Conservation (phyloP, 1,140 invertebrate species). For the Zaprionus davidi region DNA sequence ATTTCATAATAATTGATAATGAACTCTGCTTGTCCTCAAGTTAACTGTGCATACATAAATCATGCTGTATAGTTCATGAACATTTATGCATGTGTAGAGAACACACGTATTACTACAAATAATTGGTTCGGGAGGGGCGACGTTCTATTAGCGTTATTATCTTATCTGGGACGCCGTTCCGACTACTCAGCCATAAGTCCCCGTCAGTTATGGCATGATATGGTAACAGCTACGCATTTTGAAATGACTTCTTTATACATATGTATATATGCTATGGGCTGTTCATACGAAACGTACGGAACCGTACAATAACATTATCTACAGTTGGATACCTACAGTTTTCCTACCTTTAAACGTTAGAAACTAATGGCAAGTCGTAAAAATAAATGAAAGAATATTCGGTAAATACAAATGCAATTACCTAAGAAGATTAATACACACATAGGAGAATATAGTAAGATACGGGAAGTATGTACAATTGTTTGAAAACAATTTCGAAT, state of each 20-base stretch:
- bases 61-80: neutral
- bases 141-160: conserved; percentile 20
- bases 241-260: conserved; percentile 11
- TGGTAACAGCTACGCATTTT: conserved; percentile 25
- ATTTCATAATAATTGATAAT: conserved; percentile 8
- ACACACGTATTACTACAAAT: conserved; percentile 13
- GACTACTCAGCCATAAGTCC: conserved; percentile 4
- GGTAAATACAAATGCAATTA: neutral
- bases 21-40: neutral
- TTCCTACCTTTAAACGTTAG: neutral
- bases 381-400: neutral
- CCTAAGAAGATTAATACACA: neutral
- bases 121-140: conserved; percentile 3
- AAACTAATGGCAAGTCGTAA: neutral
- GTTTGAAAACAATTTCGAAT: neutral
- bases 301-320: neutral
- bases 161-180: conserved; percentile 22
- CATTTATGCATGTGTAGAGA: neutral
- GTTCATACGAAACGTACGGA: neutral
- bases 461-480: neutral
- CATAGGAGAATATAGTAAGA: neutral
- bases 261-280: conserved; percentile 9
- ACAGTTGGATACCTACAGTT: neutral
- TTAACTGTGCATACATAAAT: conserved; percentile 19
- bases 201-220: conserved; percentile 16